phyloP scores from a whole-genome alignment of 2,113 vertebrate species.

The Orthonyx spaldingii region DNA sequence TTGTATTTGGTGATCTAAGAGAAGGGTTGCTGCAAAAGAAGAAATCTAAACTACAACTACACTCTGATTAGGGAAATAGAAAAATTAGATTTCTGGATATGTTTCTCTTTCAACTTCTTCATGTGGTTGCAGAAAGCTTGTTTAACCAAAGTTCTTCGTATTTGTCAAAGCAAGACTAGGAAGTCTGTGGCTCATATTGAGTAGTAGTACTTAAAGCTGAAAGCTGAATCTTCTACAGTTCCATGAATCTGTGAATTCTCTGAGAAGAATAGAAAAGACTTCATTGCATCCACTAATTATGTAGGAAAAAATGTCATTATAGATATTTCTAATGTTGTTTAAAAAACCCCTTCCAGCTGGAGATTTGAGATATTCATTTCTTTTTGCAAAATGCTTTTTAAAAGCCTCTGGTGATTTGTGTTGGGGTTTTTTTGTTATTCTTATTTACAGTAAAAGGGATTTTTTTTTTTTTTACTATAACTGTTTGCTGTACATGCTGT shows the following conservation, averaged over 20 bases:
- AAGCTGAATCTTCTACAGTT: neutral
- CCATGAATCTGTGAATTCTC: neutral
- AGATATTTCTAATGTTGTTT: neutral
- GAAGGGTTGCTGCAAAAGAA: neutral
- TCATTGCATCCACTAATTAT: neutral
- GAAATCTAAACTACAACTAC: neutral
- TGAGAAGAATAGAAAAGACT: neutral
- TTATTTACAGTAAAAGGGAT: neutral
- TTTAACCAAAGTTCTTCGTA: neutral
- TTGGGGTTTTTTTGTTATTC: neutral
- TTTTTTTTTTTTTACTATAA: accelerated
- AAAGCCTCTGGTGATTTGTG: neutral
- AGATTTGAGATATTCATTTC: neutral
- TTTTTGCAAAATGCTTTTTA: neutral
- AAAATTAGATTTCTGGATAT: neutral
- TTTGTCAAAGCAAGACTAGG: neutral
- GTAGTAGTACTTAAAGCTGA: neutral
- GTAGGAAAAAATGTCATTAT: neutral
- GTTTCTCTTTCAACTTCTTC: neutral
- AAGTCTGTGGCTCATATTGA: neutral
- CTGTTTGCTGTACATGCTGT: neutral
- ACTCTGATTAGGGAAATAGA: neutral
- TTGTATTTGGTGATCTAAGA: neutral
- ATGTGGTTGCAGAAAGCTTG: neutral
- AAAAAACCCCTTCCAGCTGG: neutral